These are phyloP conservation scores for Oncorhynchus clarkii DNA, from an alignment of 2,113 vertebrate species.

Conservation along the genomic window DNA sequence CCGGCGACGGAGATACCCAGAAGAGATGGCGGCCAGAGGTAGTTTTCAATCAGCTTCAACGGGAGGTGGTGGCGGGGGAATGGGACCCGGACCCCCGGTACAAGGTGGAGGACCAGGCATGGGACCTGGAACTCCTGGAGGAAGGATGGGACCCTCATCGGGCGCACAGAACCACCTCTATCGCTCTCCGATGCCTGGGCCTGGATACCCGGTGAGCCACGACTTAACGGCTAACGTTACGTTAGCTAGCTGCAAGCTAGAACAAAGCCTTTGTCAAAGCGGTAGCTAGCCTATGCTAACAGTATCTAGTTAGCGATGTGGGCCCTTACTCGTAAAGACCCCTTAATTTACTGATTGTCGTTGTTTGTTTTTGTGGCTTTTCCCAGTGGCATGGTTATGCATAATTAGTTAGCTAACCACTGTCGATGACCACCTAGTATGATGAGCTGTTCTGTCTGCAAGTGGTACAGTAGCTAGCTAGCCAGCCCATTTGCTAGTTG, in stretches of 20 bases:
- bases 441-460: no score
- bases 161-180: conserved; percentile 87
- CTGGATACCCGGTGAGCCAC: conserved; percentile 90
- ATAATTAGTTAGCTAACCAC: conserved; percentile 11
- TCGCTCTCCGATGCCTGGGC: conserved; percentile 89
- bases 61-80: conserved; percentile 75
- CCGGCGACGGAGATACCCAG: conserved; percentile 47
- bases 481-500: no score
- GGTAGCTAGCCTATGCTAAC: conserved; percentile 15
- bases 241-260: conserved; percentile 43
- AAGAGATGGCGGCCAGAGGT: conserved; percentile 94
- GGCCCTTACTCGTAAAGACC: no score
- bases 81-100: conserved; percentile 80
- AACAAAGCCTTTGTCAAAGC: conserved; percentile 68
- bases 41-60: conserved; percentile 87
- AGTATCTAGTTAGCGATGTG: no score
- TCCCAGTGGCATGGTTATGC: no score
- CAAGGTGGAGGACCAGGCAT: conserved; percentile 77
- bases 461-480: no score
- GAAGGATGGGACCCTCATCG: conserved; percentile 83
- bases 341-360: background rate
- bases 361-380: no score
- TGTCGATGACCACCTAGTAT: no score
- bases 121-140: conserved; percentile 82
- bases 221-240: conserved; percentile 13